Percentiles rank a stretch among this genome's conserved stretches.
Evolutionary conservation across 2,888 invertebrate species (phyloP).

Genomic region (Chorisops tibialis): DNA sequence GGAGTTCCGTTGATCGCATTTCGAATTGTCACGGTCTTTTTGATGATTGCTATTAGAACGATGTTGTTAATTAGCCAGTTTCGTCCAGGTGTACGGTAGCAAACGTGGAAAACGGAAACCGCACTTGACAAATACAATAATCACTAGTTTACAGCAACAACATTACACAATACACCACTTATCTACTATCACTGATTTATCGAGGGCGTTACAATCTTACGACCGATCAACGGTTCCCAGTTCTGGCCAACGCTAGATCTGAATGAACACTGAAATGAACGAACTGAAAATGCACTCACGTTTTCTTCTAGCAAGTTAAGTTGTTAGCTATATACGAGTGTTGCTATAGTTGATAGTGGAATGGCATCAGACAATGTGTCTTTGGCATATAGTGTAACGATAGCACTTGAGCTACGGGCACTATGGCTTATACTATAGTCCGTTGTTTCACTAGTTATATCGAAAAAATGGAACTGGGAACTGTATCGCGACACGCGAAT

Average conservation of each 20-base stretch:
- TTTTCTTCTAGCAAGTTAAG: conserved; percentile 14
- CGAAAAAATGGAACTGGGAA: no score
- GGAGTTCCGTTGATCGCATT: conserved; percentile 28
- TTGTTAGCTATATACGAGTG: no score
- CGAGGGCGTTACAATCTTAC: background rate
- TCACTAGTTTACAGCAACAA: background rate
- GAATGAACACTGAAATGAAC: conserved; percentile 9
- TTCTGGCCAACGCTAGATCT: conserved; percentile 5
- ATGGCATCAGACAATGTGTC: no score
- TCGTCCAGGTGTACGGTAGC: background rate
- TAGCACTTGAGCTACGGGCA: no score
- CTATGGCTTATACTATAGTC: no score
- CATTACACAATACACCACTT: conserved; percentile 4
- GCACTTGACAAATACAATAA: background rate
- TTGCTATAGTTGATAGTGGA: no score
- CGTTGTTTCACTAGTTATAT: no score
- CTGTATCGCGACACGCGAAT: no score
- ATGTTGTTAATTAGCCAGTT: background rate
- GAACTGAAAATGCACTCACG: conserved; percentile 19
- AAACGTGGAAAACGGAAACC: background rate
- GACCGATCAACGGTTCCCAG: background rate
- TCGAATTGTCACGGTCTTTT: background rate
- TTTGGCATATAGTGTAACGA: no score
- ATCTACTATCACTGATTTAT: conserved; percentile 14
- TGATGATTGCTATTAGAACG: background rate